phyloP scores from a whole-genome alignment of 2,888 invertebrate genomes.

The Nomada goodeniana region DNA sequence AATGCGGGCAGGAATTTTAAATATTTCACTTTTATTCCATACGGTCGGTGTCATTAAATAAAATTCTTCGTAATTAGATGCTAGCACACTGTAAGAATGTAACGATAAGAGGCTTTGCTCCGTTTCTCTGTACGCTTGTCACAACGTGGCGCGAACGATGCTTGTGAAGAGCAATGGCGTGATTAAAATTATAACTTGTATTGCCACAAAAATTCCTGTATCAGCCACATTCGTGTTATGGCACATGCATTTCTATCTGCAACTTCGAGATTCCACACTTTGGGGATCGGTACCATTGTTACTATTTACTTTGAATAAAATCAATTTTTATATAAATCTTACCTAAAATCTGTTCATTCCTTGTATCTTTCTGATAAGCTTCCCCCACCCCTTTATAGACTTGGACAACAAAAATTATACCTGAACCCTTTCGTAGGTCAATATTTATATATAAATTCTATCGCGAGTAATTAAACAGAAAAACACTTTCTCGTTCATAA shows the following conservation, averaged over 20 bases:
- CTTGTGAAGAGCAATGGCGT: slow-evolving; percentile 9
- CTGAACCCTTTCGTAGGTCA: too few relatives aligned
- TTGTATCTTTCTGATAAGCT: too few relatives aligned
- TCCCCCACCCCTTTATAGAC: too few relatives aligned
- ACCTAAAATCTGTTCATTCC: too few relatives aligned
- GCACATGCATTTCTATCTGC: slow-evolving; percentile 29
- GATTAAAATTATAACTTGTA: slow-evolving; percentile 24
- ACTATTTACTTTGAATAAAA: background rate
- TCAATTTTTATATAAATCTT: background rate
- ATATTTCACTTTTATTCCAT: slow-evolving; percentile 68
- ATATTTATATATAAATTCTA: too few relatives aligned
- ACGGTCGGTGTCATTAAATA: slow-evolving; percentile 63
- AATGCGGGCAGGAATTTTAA: slow-evolving; percentile 35
- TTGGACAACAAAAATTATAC: too few relatives aligned
- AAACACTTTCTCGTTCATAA: too few relatives aligned
- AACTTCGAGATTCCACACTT: background rate
- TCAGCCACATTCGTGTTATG: slow-evolving; percentile 41
- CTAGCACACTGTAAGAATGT: slow-evolving; percentile 60
- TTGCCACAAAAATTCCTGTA: slow-evolving; percentile 17
- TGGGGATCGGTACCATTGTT: background rate
- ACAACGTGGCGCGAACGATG: slow-evolving; percentile 7
- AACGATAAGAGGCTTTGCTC: slow-evolving; percentile 29
- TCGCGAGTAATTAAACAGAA: too few relatives aligned
- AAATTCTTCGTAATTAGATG: slow-evolving; percentile 60
- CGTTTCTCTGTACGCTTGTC: slow-evolving; percentile 35